Evolutionary conservation across 2,797 vertebrate genomes (phyloP), one percentile per base, ranked within the genome.

Genomic region (Eulemur coronatus): DNA sequence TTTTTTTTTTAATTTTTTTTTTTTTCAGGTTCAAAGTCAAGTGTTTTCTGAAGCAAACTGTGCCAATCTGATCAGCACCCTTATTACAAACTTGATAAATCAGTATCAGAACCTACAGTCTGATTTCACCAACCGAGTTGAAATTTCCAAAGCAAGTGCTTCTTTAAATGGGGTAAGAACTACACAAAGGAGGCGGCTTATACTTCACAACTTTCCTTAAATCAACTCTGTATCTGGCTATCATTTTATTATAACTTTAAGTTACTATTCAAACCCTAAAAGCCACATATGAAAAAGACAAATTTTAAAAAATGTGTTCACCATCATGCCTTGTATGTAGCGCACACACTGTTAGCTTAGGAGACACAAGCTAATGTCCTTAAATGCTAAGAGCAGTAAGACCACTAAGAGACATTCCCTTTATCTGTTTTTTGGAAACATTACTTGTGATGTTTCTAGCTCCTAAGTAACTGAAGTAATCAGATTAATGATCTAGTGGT

Each of bases 41-140:
- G 99, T 99, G n/a, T 99, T 99, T 98, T 99, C 99, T 0, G 99
- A 99, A 97, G 99, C 99, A 96, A 99, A 99, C 98, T 99, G 99
- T 98, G 99, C 99, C 96, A 99, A 99, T 98, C 98, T 99, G 97
- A 99, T 99, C 84, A 99, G 99, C 52, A 99, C 99, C 65, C 96
- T 99, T 98, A 99, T 99, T 97, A 99, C 99, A 46, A 99, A 99
- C 98, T 99, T 99, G 97, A 99, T 99, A 98, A 99, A 99, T 86
- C 99, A 99, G 4, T 99, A 99, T 98, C 99, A 99, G 98, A 99
- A 99, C 97, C 98, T 99, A 75, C 99, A 99, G 96, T 99, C 99
- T 3, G 99, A 99, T 94, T 99, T 99, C 96, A 98, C 99, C 57
- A 99, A 99, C 97, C 98, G 99, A 92, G 97, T 98, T 98, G 99